Percentiles rank a stretch among this genome's conserved stretches.
These are phyloP conservation scores for Gadopsis marmoratus DNA, from an alignment of 2,797 vertebrate genomes.

Conservation along the genomic window DNA sequence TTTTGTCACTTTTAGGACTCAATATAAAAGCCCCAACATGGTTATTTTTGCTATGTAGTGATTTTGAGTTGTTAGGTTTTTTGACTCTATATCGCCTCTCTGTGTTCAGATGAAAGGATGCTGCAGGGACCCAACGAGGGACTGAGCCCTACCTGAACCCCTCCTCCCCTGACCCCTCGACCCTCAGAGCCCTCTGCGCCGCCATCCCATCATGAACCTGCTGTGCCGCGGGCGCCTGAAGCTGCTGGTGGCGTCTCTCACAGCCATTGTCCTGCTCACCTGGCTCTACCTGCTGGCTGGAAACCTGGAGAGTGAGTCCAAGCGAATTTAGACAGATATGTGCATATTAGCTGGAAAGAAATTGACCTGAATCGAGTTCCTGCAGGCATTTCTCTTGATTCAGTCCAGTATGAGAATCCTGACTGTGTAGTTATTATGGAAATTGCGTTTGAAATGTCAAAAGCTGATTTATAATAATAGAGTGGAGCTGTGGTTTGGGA, in stretches of 20 bases:
- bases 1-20: too few relatives aligned
- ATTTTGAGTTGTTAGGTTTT: background rate
- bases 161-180: slow-evolving; percentile 9
- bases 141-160: slow-evolving; percentile 83
- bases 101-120: slow-evolving; percentile 80
- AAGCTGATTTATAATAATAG: slow-evolving; percentile 4
- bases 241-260: slow-evolving; percentile 85
- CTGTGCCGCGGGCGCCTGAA: slow-evolving; percentile 90
- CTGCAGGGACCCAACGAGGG: slow-evolving; percentile 74
- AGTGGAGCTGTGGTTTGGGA: slow-evolving; percentile 19
- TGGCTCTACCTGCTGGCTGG: slow-evolving; percentile 88
- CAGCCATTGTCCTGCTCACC: slow-evolving; percentile 84
- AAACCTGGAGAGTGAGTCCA: slow-evolving; percentile 87
- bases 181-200: slow-evolving; percentile 43
- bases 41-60: background rate
- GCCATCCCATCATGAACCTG: slow-evolving; percentile 88
- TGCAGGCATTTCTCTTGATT: background rate
- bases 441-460: background rate
- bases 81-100: background rate
- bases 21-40: too few relatives aligned
- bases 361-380: background rate
- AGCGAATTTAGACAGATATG: background rate
- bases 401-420: background rate
- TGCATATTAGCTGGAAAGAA: background rate
- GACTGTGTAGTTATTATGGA: slow-evolving; percentile 2